Conservation (phyloP, 2,797 vertebrate species). For the Brachyalestes nurse region DNA sequence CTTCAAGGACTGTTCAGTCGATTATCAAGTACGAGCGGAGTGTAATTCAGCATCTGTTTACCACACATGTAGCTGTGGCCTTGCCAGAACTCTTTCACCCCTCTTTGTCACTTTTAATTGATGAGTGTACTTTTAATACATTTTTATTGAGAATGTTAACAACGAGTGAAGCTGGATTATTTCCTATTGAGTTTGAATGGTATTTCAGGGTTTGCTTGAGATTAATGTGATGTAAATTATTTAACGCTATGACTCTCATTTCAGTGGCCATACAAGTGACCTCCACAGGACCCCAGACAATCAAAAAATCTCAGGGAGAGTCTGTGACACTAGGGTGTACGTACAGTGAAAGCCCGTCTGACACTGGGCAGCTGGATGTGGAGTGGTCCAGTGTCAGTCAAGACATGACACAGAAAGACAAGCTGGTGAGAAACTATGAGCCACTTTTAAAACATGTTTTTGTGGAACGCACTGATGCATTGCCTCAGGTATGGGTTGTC, state of each 20-base stretch:
- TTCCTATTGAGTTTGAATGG: background rate
- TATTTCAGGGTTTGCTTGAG: background rate
- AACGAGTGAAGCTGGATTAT: no score
- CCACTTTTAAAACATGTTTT: no score
- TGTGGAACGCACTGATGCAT: background rate
- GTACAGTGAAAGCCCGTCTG: conserved; percentile 73
- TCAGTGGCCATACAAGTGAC: conserved; percentile 81
- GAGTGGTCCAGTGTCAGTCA: conserved; percentile 88
- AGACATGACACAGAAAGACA: conserved; percentile 83
- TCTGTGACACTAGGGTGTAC: conserved; percentile 82
- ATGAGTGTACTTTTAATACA: background rate
- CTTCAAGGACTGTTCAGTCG: no score
- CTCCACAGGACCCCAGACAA: conserved; percentile 80
- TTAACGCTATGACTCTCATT: conserved; percentile 4
- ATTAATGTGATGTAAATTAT: background rate
- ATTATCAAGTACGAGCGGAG: background rate
- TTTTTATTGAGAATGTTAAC: background rate
- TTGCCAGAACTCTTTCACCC: background rate
- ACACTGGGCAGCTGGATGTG: conserved; percentile 86
- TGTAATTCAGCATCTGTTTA: background rate
- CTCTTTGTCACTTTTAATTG: background rate
- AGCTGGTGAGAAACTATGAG: conserved; percentile 77
- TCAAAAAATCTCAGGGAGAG: conserved; percentile 79
- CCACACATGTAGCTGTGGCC: background rate
- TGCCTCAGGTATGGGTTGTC: background rate